phyloP scores from a whole-genome alignment of 2,888 invertebrate genomes.

The Trichogramma evanescens region DNA sequence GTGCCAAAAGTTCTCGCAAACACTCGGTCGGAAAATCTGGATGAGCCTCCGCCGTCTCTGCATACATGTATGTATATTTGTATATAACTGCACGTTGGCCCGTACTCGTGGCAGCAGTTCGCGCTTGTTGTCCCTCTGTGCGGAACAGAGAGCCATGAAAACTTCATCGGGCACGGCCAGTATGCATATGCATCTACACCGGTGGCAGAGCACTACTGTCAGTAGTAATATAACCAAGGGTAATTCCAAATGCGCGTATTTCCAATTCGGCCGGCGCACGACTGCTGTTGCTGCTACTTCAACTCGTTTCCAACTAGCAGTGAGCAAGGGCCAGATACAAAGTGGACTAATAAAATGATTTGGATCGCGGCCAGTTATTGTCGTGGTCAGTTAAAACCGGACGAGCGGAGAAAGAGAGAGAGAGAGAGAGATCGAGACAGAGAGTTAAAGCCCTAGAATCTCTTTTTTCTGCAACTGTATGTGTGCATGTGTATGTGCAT shows the following conservation, averaged over 20 bases:
- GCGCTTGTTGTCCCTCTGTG: too few species aligned
- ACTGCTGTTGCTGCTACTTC: not conserved
- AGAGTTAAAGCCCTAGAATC: too few species aligned
- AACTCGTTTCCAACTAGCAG: not conserved
- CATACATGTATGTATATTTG: too few species aligned
- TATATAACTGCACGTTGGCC: too few species aligned
- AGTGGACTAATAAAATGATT: slow-evolving; percentile 18
- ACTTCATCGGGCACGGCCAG: slow-evolving; percentile 9
- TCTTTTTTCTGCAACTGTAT: too few species aligned
- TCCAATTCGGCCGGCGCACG: slow-evolving; percentile 4
- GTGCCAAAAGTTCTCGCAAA: too few species aligned
- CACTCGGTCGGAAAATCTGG: too few species aligned
- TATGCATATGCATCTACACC: too few species aligned
- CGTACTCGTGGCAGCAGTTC: too few species aligned
- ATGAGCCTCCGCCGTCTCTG: too few species aligned
- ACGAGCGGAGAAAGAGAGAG: not conserved
- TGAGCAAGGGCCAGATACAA: not conserved
- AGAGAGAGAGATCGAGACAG: not conserved
- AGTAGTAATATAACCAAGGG: not conserved
- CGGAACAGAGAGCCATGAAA: slow-evolving; percentile 8
- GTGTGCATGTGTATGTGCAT: too few species aligned
- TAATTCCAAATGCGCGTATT: slow-evolving; percentile 9
- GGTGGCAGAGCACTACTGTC: too few species aligned
- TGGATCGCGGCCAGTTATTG: slow-evolving; percentile 16
- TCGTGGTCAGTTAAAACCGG: not conserved